phyloP scores from a whole-genome alignment of 2,888 invertebrate species.

The Halictus ligatus region DNA sequence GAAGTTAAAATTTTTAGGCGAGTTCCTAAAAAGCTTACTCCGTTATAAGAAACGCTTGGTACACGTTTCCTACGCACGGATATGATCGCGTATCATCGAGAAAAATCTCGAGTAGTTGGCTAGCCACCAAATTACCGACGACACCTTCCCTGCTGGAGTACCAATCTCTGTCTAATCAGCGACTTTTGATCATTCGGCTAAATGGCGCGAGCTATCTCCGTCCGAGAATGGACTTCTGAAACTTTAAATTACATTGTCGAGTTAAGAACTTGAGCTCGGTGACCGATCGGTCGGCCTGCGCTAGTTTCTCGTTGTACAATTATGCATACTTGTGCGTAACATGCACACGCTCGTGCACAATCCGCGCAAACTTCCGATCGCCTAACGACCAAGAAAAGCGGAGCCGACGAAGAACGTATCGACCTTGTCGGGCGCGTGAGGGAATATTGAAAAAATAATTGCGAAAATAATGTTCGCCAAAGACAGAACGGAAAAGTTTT shows the following conservation, averaged over 20 bases:
- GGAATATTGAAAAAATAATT: not conserved
- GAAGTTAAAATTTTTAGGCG: too few species aligned
- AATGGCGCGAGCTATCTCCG: conserved; percentile 37
- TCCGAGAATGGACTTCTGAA: conserved; percentile 30
- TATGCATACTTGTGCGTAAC: not conserved
- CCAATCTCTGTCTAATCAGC: conserved; percentile 56
- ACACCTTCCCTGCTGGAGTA: conserved; percentile 38
- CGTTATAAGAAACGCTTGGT: too few species aligned
- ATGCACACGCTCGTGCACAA: not conserved
- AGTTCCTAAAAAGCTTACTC: too few species aligned
- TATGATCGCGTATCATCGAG: conserved; percentile 35
- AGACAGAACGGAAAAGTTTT: not conserved
- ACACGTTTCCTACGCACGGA: not conserved
- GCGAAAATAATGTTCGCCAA: not conserved
- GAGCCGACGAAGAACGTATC: not conserved
- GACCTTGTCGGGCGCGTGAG: too few species aligned
- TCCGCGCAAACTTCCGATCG: not conserved
- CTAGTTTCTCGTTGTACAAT: not conserved
- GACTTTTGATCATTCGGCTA: conserved; percentile 51
- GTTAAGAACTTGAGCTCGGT: conserved; percentile 21
- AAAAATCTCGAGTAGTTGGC: conserved; percentile 57
- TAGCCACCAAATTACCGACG: conserved; percentile 57
- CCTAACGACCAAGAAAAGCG: not conserved
- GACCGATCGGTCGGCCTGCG: not conserved
- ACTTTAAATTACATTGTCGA: conserved; percentile 50